Evolutionary conservation across 2,888 invertebrate species (phyloP).

Genomic region (Zygothrica quintamaculata): DNA sequence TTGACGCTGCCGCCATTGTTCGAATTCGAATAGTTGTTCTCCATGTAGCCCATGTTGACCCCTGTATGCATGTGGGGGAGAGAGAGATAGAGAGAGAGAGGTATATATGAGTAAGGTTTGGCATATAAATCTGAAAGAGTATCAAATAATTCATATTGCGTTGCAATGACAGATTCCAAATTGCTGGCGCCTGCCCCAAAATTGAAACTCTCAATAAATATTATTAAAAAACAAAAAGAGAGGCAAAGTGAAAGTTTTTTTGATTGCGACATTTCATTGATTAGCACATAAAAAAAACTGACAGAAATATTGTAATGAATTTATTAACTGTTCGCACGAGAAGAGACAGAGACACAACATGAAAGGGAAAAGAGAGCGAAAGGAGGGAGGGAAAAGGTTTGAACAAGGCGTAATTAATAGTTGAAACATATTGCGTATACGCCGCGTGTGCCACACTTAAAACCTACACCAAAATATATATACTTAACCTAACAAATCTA

Average conservation of each 20-base stretch:
- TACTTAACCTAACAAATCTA: slow-evolving; percentile 45
- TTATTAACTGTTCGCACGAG: slow-evolving; percentile 8
- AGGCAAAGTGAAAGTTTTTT: slow-evolving; percentile 11
- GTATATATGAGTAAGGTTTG: slow-evolving; percentile 12
- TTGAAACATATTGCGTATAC: slow-evolving; percentile 61
- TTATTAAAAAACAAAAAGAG: slow-evolving; percentile 18
- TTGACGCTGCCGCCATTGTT: slow-evolving; percentile 98
- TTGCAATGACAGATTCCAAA: slow-evolving; percentile 37
- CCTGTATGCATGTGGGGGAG: too few relatives aligned
- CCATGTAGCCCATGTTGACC: slow-evolving; percentile 95
- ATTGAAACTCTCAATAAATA: slow-evolving; percentile 34
- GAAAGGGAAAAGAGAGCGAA: slow-evolving; percentile 37
- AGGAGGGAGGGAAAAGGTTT: slow-evolving; percentile 39
- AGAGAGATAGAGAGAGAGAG: slow-evolving; percentile 2
- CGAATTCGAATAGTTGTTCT: slow-evolving; percentile 96
- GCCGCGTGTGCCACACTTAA: slow-evolving; percentile 65
- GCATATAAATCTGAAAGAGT: slow-evolving; percentile 52
- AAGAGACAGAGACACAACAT: too few relatives aligned
- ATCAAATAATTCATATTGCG: slow-evolving; percentile 48
- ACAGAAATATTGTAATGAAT: slow-evolving; percentile 23
- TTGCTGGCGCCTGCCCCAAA: slow-evolving; percentile 49
- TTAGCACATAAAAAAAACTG: slow-evolving; percentile 55
- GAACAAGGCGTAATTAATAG: slow-evolving; percentile 70
- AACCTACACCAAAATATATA: slow-evolving; percentile 45
- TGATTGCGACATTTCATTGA: slow-evolving; percentile 36